A percentile compares a stretch with the other conserved stretches of the same genome.
Evolutionary conservation across 2,113 vertebrate species (phyloP).

Genomic region (Furnarius figulus): DNA sequence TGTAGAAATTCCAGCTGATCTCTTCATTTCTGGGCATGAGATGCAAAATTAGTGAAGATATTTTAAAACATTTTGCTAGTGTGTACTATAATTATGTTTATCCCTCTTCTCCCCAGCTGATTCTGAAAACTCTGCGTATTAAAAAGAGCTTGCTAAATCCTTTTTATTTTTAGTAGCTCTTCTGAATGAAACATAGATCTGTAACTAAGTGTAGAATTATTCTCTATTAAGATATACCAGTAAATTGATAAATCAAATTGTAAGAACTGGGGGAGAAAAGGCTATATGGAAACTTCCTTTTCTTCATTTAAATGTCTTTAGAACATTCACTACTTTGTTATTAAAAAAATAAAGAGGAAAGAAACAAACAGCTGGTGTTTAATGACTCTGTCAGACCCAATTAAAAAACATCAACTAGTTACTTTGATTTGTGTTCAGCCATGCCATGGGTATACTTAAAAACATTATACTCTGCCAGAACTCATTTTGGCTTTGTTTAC

Average conservation of each 20-base stretch:
- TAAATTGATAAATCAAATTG: background rate
- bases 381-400: constrained; percentile 96
- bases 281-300: constrained; percentile 34
- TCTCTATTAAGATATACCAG: background rate
- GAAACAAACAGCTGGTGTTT: constrained; percentile 95
- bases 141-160: constrained; percentile 38
- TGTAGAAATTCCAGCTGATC: constrained; percentile 56
- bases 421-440: constrained; percentile 93
- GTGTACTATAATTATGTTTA: constrained; percentile 60
- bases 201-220: background rate
- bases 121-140: constrained; percentile 30
- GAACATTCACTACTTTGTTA: constrained; percentile 46
- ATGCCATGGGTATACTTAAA: constrained; percentile 83
- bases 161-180: constrained; percentile 46
- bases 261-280: background rate
- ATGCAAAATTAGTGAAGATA: constrained; percentile 60
- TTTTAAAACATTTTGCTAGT: constrained; percentile 60
- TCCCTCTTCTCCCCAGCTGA: constrained; percentile 57
- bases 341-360: background rate
- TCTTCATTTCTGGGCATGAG: constrained; percentile 46
- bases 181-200: background rate
- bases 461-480: constrained; percentile 76
- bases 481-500: constrained; percentile 79
- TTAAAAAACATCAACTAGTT: constrained; percentile 95
- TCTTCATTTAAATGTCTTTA: constrained; percentile 36